Base-by-base conservation (phyloP, 2,113 vertebrate species). In the Chaenogobius annularis region DNA sequence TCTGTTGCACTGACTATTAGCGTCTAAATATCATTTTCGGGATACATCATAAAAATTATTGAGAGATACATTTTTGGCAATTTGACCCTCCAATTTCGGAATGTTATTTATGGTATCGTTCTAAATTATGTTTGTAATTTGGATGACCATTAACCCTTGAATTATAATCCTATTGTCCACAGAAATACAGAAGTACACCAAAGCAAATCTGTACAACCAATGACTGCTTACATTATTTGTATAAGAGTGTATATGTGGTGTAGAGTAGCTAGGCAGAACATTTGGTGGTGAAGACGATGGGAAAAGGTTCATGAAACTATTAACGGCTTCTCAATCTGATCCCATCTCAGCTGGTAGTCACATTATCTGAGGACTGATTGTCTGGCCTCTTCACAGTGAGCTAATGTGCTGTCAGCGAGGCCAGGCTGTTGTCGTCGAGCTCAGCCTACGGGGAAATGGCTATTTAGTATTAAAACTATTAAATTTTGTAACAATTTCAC, bases 381-480 rank as follows among this genome's bases (percentile, higher is more conserved):
- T 82, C 46, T 2, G 61, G 63, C 64, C 46, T 13, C 62, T 78
- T 77, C 75, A 46, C 74, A 56, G 44, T 52, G 70, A 83, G 69
- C 68, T 81, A 66, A 79, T 68, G 55, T 52, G 82, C 73, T 75
- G 78, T 72, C 80, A 50, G 70, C 75, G 74, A 75, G 61, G 63
- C 78, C 74, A 54, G 64, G 66, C 67, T 70, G 66, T 65, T 31
- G 14, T 66, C 74, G 5, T 75, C 54, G 73, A 71, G 66, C 67
- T 74, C 73, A 64, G 73, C 77, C 59, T 0, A 12, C 69, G 69
- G 68, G 67, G 68, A 78, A 83, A 87, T 85, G 74, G 64, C 81
- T 87, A 80, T 75, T 52, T 47, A 70, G 68, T 59, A 70, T 82
- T 84, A 78, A 74, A 79, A 73, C 40, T 65, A 61, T 72, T 75